A percentile compares a stretch with the other conserved stretches of the same genome.
These are phyloP conservation scores for Holacanthella duospinosa DNA, from an alignment of 2,888 invertebrate species.

Conservation along the genomic window DNA sequence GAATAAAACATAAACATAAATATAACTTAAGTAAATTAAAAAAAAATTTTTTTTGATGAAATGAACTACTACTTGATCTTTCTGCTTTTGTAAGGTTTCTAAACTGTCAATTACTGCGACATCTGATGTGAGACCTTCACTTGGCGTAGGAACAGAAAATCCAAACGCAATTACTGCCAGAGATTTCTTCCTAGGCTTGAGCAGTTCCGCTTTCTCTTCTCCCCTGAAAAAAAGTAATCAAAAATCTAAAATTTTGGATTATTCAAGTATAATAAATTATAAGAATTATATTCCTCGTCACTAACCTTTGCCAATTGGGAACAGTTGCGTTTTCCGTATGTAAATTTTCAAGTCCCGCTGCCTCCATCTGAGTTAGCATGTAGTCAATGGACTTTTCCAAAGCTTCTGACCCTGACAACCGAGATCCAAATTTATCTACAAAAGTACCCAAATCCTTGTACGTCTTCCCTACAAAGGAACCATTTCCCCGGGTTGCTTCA, in stretches of 20 bases:
- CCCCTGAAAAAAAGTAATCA: constrained; percentile 36
- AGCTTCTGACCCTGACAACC: constrained; percentile 40
- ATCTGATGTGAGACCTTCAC: constrained; percentile 41
- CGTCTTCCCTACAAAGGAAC: constrained; percentile 49
- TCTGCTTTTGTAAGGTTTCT: constrained; percentile 39
- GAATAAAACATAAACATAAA: background rate
- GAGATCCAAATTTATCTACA: constrained; percentile 41
- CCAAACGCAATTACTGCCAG: constrained; percentile 42
- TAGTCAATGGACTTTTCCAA: constrained; percentile 42
- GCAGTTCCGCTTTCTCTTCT: constrained; percentile 39
- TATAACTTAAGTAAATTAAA: no score
- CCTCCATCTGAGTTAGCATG: constrained; percentile 38
- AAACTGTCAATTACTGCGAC: constrained; percentile 42
- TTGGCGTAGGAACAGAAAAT: constrained; percentile 34
- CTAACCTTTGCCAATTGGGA: constrained; percentile 27
- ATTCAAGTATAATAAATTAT: background rate
- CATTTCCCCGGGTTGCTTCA: constrained; percentile 44
- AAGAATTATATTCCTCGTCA: no score
- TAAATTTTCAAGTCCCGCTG: constrained; percentile 40
- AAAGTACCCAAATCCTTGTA: constrained; percentile 48
- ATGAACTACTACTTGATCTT: constrained; percentile 21
- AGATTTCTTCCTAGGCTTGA: constrained; percentile 40
- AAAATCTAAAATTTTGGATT: background rate
- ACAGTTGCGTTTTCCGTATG: constrained; percentile 41
- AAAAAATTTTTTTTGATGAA: no score